Percentiles rank a stretch among this genome's conserved stretches.
These are phyloP conservation scores for Drosophila anomalata DNA, from an alignment of 2,888 invertebrate species.

Conservation along the genomic window DNA sequence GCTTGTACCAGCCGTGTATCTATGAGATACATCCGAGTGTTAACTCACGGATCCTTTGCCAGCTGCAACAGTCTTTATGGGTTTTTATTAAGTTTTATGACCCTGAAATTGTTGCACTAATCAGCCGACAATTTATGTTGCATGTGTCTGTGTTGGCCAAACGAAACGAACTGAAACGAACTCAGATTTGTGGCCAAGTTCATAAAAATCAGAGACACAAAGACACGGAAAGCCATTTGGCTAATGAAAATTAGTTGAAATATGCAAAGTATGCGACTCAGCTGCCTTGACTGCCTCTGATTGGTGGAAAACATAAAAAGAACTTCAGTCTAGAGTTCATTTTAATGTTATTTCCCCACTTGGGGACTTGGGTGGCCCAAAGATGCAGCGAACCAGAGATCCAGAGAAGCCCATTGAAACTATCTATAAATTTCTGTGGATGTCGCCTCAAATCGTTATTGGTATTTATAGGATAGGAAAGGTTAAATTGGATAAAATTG, in stretches of 20 bases:
- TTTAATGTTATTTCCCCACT: conserved; percentile 37
- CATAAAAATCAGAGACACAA: conserved; percentile 48
- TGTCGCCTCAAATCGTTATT: conserved; percentile 42
- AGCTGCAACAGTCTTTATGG: conserved; percentile 29
- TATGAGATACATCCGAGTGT: conserved; percentile 56
- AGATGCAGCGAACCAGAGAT: conserved; percentile 23
- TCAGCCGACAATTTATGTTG: conserved; percentile 71
- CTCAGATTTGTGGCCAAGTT: conserved; percentile 36
- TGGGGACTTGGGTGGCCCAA: conserved; percentile 34
- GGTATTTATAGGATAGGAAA: conserved; percentile 39
- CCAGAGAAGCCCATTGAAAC: conserved; percentile 26
- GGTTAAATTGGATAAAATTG: conserved; percentile 26
- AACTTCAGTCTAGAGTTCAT: conserved; percentile 34
- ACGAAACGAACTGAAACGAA: conserved; percentile 22
- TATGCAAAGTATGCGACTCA: conserved; percentile 64
- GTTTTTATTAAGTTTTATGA: conserved; percentile 59
- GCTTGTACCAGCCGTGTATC: conserved; percentile 51
- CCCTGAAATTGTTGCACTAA: conserved; percentile 74
- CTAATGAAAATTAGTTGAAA: conserved; percentile 56
- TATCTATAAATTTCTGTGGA: conserved; percentile 57
- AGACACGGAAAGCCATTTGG: conserved; percentile 13
- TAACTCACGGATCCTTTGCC: conserved; percentile 17
- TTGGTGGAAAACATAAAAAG: conserved; percentile 70
- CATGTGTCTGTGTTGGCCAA: conserved; percentile 60
- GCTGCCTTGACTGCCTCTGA: conserved; percentile 49